Base-by-base conservation (phyloP, 1,140 invertebrate species). In the Drosophila sp. region DNA sequence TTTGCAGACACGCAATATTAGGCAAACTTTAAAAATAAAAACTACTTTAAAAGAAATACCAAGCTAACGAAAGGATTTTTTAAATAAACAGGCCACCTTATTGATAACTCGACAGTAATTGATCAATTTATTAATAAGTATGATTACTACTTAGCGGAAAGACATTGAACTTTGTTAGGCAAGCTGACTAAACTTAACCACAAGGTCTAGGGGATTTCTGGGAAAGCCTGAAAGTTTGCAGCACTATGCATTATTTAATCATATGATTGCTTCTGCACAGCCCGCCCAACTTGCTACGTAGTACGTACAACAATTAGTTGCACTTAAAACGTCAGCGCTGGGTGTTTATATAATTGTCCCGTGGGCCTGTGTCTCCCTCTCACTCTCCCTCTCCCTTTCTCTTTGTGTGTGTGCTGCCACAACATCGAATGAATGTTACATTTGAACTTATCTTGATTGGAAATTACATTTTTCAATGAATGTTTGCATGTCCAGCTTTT, bases 391-490 rank as follows among this genome's bases (percentile, higher is more conserved):
- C n/a, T n/a, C n/a, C n/a, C n/a, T n/a, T n/a, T n/a, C n/a, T n/a
- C n/a, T n/a, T n/a, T n/a, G n/a, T 38, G 36, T 38, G 11, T 38
- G n/a, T 38, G 36, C 46, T 14, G 6, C 18, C 46, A n/a, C 36
- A 38, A 25, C 50, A 40, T n/a, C 18, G 13, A 75, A 62, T 72
- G 59, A 78, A 82, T 78, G 65, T 74, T 82, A 75, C 79, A 78
- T 82, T 82, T 82, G 79, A 82, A 82, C 79, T 82, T 78, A 82
- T 82, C 80, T 78, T 81, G 65, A 82, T 78, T 78, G 75, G 73
- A 78, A 82, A 72, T 69, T 75, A 75, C 66, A 82, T 78, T 83
- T 76, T 76, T 64, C 79, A 63, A 67, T 56, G 72, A 54, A 64
- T 72, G 66, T 53, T 69, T 74, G 65, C 78, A 69, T 72, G 80